These are phyloP conservation scores for Triplophysa bombifrons DNA, from an alignment of 2,797 vertebrate genomes.

Conservation along the genomic window DNA sequence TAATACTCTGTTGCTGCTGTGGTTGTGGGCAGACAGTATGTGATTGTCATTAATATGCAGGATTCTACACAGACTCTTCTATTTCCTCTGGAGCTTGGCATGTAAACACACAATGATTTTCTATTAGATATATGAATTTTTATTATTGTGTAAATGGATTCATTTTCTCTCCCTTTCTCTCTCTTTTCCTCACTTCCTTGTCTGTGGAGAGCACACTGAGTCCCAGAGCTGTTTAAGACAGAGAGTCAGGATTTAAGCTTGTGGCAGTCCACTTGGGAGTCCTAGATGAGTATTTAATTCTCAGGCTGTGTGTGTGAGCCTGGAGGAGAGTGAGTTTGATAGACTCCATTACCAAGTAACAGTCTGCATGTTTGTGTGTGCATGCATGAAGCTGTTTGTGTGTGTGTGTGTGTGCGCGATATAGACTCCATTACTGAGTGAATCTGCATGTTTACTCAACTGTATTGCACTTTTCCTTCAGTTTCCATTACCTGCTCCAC, in stretches of 20 bases:
- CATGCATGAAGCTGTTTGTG: slow-evolving; percentile 35
- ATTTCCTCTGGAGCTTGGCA: slow-evolving; percentile 69
- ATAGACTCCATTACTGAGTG: slow-evolving; percentile 76
- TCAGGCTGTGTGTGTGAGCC: slow-evolving; percentile 62
- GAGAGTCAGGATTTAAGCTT: slow-evolving; percentile 82
- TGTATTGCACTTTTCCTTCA: slow-evolving; percentile 81
- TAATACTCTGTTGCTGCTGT: neutral
- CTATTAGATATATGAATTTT: slow-evolving; percentile 78
- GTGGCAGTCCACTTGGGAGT: slow-evolving; percentile 79
- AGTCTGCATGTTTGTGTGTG: slow-evolving; percentile 33
- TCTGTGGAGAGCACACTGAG: slow-evolving; percentile 72
- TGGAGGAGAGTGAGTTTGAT: slow-evolving; percentile 38
- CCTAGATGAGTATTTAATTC: slow-evolving; percentile 89
- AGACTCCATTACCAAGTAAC: slow-evolving; percentile 37
- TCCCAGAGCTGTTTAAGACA: slow-evolving; percentile 82
- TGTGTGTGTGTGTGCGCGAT: slow-evolving; percentile 60
- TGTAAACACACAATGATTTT: slow-evolving; percentile 77
- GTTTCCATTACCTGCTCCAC: slow-evolving; percentile 71
- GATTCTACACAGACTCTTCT: slow-evolving; percentile 61
- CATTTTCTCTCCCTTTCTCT: slow-evolving; percentile 27
- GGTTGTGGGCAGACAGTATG: neutral
- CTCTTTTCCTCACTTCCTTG: slow-evolving; percentile 44
- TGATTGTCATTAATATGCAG: slow-evolving; percentile 9
- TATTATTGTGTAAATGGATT: slow-evolving; percentile 80
- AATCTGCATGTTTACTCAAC: slow-evolving; percentile 87